These are phyloP conservation scores for Platyscapa corneri DNA, from an alignment of 1,140 invertebrate species.

Conservation along the genomic window DNA sequence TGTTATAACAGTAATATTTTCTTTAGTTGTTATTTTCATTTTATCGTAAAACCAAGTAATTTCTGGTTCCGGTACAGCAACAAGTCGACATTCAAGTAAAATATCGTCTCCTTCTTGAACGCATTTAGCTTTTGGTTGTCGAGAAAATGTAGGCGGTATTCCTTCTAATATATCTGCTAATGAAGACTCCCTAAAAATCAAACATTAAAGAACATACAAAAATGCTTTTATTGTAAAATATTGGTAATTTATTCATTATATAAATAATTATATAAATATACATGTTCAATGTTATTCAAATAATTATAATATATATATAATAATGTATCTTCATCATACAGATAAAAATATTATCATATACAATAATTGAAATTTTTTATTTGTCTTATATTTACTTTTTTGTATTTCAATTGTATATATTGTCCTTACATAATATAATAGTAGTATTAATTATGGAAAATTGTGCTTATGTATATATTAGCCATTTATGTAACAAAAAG, in stretches of 20 bases:
- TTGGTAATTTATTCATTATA: neutral
- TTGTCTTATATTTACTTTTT: too few relatives aligned
- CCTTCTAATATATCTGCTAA: constrained; percentile 93
- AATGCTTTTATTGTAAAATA: neutral
- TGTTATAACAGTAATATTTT: constrained; percentile 81
- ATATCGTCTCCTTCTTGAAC: constrained; percentile 87
- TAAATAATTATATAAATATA: neutral
- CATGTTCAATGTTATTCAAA: too few relatives aligned
- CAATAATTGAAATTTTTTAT: too few relatives aligned
- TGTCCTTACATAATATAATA: too few relatives aligned
- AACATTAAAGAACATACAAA: neutral
- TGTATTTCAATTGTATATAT: too few relatives aligned
- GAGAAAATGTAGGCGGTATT: constrained; percentile 93
- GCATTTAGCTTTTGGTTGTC: constrained; percentile 88
- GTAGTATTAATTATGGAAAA: too few relatives aligned
- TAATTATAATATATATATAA: too few relatives aligned
- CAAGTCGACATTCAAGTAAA: constrained; percentile 87
- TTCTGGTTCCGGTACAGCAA: constrained; percentile 92
- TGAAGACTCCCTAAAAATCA: constrained; percentile 84
- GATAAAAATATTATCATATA: too few relatives aligned
- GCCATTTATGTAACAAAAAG: too few relatives aligned
- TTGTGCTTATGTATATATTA: too few relatives aligned
- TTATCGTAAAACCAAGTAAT: constrained; percentile 88
- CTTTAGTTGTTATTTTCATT: constrained; percentile 79
- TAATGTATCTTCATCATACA: too few relatives aligned